Evolutionary conservation across 2,113 vertebrate genomes (phyloP).

Genomic region (Apistogramma diplotaenia): DNA sequence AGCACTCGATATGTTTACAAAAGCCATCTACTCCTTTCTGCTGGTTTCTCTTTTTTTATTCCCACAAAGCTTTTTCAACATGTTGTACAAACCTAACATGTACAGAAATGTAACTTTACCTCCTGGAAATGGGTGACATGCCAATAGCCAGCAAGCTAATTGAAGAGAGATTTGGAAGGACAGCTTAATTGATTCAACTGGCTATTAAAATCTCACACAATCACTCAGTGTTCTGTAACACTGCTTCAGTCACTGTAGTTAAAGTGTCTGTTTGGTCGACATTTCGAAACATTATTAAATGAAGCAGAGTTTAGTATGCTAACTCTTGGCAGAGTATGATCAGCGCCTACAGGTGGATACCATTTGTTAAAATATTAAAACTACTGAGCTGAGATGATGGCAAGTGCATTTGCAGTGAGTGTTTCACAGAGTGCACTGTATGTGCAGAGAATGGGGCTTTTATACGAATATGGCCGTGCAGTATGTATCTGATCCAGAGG

Average conservation of each 20-base stretch:
- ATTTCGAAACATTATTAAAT: neutral
- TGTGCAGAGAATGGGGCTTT: no score
- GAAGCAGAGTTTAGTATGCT: neutral
- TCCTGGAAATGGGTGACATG: neutral
- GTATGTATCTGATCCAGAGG: neutral
- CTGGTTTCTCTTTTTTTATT: neutral
- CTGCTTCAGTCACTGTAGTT: neutral
- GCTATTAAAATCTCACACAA: neutral
- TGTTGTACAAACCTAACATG: neutral
- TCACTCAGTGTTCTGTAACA: neutral
- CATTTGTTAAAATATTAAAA: neutral
- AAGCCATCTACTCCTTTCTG: neutral
- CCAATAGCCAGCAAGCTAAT: neutral
- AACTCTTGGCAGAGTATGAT: neutral
- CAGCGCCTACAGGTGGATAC: neutral
- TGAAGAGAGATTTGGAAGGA: neutral
- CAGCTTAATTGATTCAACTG: neutral
- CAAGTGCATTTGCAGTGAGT: no score
- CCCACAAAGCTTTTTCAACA: neutral
- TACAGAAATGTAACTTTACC: neutral
- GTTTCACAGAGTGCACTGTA: no score
- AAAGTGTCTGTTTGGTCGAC: neutral
- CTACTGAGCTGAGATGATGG: no score
- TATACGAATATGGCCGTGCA: neutral
- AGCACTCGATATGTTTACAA: constrained; percentile 2